Conservation (phyloP, 2,797 vertebrate genomes). For the Percopsis omiscomaycus region DNA sequence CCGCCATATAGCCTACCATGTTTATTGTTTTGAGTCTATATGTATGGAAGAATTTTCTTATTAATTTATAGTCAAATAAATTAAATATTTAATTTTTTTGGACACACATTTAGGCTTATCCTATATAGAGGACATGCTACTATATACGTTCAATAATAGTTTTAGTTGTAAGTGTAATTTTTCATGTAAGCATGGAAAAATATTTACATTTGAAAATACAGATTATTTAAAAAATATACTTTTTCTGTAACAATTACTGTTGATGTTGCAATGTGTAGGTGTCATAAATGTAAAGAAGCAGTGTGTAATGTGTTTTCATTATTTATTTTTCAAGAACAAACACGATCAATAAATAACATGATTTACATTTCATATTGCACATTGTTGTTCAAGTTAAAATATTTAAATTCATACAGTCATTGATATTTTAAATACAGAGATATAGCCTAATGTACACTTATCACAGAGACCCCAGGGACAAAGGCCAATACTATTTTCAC, state of each 20-base stretch:
- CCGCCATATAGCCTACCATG: constrained; percentile 72
- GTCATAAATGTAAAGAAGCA: constrained; percentile 40
- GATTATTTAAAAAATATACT: background rate
- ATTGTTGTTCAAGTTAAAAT: constrained; percentile 95
- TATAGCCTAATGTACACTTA: constrained; percentile 88
- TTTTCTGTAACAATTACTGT: background rate
- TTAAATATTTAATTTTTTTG: no score
- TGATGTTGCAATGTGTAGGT: background rate
- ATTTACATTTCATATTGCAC: constrained; percentile 99
- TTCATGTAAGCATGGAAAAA: no score
- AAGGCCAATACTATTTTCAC: constrained; percentile 87
- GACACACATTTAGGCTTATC: no score
- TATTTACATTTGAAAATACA: no score
- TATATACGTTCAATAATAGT: no score
- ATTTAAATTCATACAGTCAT: constrained; percentile 97
- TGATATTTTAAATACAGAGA: constrained; percentile 98
- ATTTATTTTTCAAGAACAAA: constrained; percentile 99
- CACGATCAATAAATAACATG: constrained; percentile 99
- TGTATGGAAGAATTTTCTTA: background rate
- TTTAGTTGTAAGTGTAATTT: no score
- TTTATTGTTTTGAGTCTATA: constrained; percentile 61
- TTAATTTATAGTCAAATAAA: no score
- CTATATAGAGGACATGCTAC: no score
- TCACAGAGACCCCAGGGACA: constrained; percentile 92
- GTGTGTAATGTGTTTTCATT: constrained; percentile 81